A percentile compares a stretch with the other conserved stretches of the same genome.
Conservation (phyloP, 2,113 vertebrate genomes). For the Saccopteryx leptura region DNA sequence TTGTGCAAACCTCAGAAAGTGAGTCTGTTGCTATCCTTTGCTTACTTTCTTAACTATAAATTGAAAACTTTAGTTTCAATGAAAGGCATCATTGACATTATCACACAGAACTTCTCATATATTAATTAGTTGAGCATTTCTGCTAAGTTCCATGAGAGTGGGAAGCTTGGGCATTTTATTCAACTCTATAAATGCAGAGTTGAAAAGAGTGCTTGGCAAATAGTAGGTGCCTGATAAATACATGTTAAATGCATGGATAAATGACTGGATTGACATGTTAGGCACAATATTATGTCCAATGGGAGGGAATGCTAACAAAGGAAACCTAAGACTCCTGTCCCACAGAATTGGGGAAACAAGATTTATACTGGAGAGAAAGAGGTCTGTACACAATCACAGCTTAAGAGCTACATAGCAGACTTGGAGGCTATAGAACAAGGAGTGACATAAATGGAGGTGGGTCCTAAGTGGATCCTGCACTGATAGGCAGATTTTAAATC, state of each 20-base stretch:
- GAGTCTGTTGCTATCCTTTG: background rate
- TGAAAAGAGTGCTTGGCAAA: background rate
- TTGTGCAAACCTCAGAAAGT: conserved; percentile 59
- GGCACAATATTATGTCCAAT: background rate
- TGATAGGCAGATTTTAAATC: background rate
- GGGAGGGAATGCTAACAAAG: background rate
- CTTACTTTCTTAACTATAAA: conserved; percentile 55
- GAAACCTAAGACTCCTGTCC: background rate
- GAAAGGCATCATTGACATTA: background rate
- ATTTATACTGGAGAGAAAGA: background rate
- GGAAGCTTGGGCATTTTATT: background rate
- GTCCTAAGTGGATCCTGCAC: background rate
- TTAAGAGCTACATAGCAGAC: background rate
- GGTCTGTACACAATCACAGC: background rate
- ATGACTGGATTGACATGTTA: background rate
- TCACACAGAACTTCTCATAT: background rate
- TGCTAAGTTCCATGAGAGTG: background rate
- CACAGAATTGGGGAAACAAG: background rate
- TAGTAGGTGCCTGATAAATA: background rate
- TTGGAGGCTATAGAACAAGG: background rate
- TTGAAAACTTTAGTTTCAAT: conserved; percentile 47
- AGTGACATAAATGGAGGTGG: background rate
- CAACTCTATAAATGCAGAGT: background rate
- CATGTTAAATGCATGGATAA: background rate
- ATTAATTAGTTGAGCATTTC: background rate